Conservation (phyloP, 2,797 vertebrate genomes). For the Intellagama lesueurii region DNA sequence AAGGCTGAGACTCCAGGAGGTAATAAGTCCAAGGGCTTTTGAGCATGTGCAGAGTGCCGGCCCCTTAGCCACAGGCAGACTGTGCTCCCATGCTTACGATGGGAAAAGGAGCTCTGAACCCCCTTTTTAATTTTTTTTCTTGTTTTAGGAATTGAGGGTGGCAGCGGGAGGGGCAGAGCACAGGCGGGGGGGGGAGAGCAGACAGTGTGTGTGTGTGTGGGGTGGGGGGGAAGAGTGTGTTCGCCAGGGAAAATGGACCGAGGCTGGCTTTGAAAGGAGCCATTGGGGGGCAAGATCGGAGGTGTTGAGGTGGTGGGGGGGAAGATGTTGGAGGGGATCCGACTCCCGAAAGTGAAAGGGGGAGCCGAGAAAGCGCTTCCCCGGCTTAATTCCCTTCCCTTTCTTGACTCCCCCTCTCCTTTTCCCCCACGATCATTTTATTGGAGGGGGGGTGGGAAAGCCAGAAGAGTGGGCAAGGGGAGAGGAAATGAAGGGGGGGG, state of each 20-base stretch:
- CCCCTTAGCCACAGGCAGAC: too few species aligned
- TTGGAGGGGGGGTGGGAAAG: not conserved
- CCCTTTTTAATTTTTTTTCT: not conserved
- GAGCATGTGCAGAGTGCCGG: constrained; percentile 7
- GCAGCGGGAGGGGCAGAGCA: not conserved
- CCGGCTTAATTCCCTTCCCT: not conserved
- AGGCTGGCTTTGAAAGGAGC: not conserved
- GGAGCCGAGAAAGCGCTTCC: not conserved
- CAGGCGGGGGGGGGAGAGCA: too few species aligned
- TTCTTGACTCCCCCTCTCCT: not conserved
- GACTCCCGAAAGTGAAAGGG: not conserved
- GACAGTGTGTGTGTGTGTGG: too few species aligned
- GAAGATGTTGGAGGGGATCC: too few species aligned
- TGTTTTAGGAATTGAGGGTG: not conserved
- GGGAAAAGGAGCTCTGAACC: not conserved
- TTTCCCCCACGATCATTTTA: not conserved
- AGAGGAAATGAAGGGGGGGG: not conserved
- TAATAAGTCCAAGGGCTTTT: not conserved
- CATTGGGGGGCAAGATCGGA: too few species aligned
- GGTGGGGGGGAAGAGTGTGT: not conserved
- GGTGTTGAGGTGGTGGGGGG: not conserved
- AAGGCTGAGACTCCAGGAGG: not conserved
- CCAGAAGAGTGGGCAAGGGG: too few species aligned
- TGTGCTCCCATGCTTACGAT: not conserved
- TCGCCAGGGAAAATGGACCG: too few species aligned